Percentiles rank a stretch among this genome's conserved stretches.
Conservation (phyloP, 2,113 vertebrate genomes). For the Trinectes maculatus region DNA sequence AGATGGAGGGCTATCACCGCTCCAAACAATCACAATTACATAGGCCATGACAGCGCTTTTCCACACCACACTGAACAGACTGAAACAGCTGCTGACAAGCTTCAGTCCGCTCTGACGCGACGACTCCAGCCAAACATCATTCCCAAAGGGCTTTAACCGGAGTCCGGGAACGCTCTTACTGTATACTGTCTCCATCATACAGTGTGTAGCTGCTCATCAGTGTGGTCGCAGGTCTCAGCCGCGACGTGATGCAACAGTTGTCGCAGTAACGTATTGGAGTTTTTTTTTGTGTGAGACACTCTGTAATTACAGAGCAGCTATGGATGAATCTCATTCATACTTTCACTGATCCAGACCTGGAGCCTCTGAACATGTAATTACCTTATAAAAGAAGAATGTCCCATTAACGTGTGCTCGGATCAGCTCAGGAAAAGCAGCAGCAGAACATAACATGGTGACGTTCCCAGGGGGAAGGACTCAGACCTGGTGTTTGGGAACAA, state of each 20-base stretch:
- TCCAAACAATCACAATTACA: conserved; percentile 71
- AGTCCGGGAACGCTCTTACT: background rate
- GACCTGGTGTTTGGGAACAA: conserved; percentile 39
- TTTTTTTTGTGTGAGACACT: conserved; percentile 21
- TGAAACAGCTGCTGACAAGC: conserved; percentile 76
- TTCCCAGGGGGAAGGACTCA: conserved; percentile 35
- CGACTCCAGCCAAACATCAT: conserved; percentile 39
- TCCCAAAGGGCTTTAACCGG: conserved; percentile 6
- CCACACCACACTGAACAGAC: conserved; percentile 66
- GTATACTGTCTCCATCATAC: conserved; percentile 28
- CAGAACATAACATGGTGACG: conserved; percentile 44
- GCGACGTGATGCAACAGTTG: conserved; percentile 31
- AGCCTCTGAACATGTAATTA: conserved; percentile 58
- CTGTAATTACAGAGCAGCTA: conserved; percentile 53
- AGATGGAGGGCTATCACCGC: conserved; percentile 48
- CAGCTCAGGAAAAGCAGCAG: conserved; percentile 11
- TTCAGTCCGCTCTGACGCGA: conserved; percentile 22
- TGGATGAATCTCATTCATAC: conserved; percentile 51
- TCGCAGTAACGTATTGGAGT: conserved; percentile 28
- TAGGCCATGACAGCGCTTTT: conserved; percentile 76
- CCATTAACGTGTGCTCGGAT: conserved; percentile 29
- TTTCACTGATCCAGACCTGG: conserved; percentile 63
- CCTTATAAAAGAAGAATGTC: conserved; percentile 38
- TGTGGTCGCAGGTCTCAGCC: conserved; percentile 20
- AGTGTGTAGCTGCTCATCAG: conserved; percentile 25